Percentiles rank a stretch among this genome's conserved stretches.
Evolutionary conservation across 2,888 invertebrate species (phyloP).

Genomic region (Ochropacha duplaris): DNA sequence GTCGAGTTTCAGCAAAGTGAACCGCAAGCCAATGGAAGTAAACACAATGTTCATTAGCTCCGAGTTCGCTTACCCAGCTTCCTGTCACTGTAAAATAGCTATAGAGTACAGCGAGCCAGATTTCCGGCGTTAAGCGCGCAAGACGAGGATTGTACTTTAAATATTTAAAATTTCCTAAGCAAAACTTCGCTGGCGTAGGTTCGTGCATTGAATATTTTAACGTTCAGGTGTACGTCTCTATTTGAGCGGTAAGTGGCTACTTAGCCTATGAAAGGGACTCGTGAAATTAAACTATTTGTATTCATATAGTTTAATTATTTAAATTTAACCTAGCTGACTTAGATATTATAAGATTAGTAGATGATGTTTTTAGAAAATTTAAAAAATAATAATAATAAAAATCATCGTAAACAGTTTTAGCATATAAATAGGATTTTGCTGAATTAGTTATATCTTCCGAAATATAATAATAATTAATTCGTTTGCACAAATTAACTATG

Average conservation of each 20-base stretch:
- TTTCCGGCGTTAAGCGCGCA: constrained; percentile 15
- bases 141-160: constrained; percentile 26
- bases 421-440: too few relatives aligned
- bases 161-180: constrained; percentile 26
- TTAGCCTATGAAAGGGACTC: neutral
- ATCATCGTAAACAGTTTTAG: too few relatives aligned
- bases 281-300: neutral
- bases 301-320: neutral
- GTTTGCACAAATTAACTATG: too few relatives aligned
- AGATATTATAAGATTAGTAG: too few relatives aligned
- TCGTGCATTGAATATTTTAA: constrained; percentile 22
- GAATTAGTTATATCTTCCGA: too few relatives aligned
- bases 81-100: neutral
- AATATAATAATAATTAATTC: too few relatives aligned
- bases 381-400: too few relatives aligned
- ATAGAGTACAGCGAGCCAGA: constrained; percentile 13
- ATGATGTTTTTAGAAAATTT: too few relatives aligned
- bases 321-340: neutral
- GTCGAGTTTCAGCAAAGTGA: neutral
- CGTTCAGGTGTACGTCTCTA: neutral
- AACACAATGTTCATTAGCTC: constrained; percentile 4
- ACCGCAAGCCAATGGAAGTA: constrained; percentile 4
- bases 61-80: neutral
- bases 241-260: neutral
- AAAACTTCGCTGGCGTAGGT: constrained; percentile 7